Evolutionary conservation across 2,888 invertebrate species (phyloP).

Genomic region (Hofmannophila pseudospretella): DNA sequence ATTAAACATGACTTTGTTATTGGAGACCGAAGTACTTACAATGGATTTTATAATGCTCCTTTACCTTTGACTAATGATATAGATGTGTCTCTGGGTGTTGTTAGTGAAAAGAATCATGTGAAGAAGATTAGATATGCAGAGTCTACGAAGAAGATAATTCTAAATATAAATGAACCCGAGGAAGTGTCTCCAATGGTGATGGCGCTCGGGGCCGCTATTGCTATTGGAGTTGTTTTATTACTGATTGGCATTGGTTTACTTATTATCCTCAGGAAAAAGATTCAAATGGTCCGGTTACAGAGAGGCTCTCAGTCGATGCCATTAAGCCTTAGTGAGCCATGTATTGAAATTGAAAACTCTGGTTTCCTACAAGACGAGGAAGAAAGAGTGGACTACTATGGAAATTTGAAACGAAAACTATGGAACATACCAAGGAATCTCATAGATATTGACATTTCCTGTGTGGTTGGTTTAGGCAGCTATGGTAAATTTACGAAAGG

Average conservation of each 20-base stretch:
- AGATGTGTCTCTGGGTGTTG: slow-evolving; percentile 83
- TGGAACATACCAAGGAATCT: slow-evolving; percentile 85
- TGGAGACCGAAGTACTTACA: slow-evolving; percentile 86
- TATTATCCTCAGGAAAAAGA: slow-evolving; percentile 74
- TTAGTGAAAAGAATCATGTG: slow-evolving; percentile 81
- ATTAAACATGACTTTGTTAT: slow-evolving; percentile 83
- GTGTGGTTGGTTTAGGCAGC: slow-evolving; percentile 84
- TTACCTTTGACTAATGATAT: slow-evolving; percentile 80
- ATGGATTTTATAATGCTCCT: slow-evolving; percentile 87
- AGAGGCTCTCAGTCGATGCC: slow-evolving; percentile 77
- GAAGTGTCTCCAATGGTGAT: slow-evolving; percentile 69
- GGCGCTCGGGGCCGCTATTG: slow-evolving; percentile 77
- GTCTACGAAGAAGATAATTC: slow-evolving; percentile 70
- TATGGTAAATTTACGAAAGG: slow-evolving; percentile 89
- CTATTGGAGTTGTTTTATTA: slow-evolving; percentile 85
- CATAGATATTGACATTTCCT: slow-evolving; percentile 83
- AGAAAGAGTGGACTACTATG: slow-evolving; percentile 82
- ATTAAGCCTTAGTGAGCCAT: slow-evolving; percentile 86
- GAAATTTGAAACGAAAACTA: slow-evolving; percentile 85
- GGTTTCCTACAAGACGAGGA: slow-evolving; percentile 87
- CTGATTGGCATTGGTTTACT: slow-evolving; percentile 80
- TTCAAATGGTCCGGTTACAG: slow-evolving; percentile 64
- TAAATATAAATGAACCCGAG: slow-evolving; percentile 71
- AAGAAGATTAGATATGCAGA: slow-evolving; percentile 82
- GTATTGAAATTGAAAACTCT: slow-evolving; percentile 88